Percentiles rank a stretch among this genome's conserved stretches.
These are phyloP conservation scores for Thecocarcelia acutangulata DNA, from an alignment of 2,888 invertebrate genomes.

Conservation along the genomic window DNA sequence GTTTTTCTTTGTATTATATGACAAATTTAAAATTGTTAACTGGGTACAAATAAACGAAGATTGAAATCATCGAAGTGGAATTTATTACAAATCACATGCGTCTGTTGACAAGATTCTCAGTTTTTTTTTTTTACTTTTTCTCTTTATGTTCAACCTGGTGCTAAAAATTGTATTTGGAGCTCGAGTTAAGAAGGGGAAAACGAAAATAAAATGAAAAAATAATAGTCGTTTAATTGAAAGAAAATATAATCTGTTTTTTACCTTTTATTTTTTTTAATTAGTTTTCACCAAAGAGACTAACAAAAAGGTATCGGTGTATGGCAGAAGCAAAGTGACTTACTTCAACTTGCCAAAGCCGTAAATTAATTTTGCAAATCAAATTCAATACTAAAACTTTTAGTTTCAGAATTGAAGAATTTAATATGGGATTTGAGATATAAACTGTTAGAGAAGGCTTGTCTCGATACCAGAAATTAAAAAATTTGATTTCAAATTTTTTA, in stretches of 20 bases:
- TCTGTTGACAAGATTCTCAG: slow-evolving; percentile 47
- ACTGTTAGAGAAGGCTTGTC: no score
- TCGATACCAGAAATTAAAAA: no score
- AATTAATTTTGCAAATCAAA: no score
- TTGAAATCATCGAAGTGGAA: slow-evolving; percentile 62
- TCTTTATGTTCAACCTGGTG: not conserved
- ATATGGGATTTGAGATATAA: no score
- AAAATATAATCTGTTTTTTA: slow-evolving; percentile 13
- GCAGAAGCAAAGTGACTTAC: no score
- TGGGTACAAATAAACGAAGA: slow-evolving; percentile 43
- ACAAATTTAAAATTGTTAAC: slow-evolving; percentile 20
- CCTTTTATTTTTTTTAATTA: slow-evolving; percentile 3
- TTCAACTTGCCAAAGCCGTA: no score
- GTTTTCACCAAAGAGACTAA: not conserved
- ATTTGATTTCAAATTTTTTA: no score
- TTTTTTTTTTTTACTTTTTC: not conserved
- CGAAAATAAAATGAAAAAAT: not conserved
- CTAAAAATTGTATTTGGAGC: slow-evolving; percentile 6
- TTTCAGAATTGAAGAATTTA: no score
- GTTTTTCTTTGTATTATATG: not conserved
- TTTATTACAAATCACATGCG: slow-evolving; percentile 69
- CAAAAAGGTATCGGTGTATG: not conserved
- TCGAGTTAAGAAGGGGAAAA: not conserved
- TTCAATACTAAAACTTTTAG: no score
- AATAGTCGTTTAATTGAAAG: slow-evolving; percentile 46